Percentiles rank a stretch among this genome's conserved stretches.
Evolutionary conservation across 2,888 invertebrate genomes (phyloP).

Genomic region (Dynastes hyllus): DNA sequence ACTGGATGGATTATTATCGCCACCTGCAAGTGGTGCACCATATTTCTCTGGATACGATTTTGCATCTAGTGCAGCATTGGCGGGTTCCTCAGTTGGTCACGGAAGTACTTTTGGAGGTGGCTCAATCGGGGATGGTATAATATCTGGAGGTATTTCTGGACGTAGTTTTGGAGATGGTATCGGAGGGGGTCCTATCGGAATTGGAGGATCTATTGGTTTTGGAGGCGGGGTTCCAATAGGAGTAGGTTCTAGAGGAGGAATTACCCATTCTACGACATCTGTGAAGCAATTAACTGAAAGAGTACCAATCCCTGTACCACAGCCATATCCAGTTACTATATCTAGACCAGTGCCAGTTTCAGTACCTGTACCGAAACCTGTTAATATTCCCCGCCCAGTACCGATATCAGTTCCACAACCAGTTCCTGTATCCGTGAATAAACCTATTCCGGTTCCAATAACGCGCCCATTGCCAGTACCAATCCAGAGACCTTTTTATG

Average conservation of each 20-base stretch:
- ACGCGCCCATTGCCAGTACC: constrained; percentile 65
- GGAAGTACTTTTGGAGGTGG: neutral
- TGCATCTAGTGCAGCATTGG: constrained; percentile 18
- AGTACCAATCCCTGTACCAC: constrained; percentile 62
- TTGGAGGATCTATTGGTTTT: neutral
- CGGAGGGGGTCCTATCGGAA: constrained; percentile 16
- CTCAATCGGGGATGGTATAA: neutral
- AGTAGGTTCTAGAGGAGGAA: constrained; percentile 36
- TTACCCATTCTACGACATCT: constrained; percentile 60
- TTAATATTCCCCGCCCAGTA: constrained; percentile 61
- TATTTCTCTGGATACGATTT: constrained; percentile 40
- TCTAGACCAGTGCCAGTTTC: constrained; percentile 65
- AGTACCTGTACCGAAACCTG: constrained; percentile 62
- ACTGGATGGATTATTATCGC: constrained; percentile 38
- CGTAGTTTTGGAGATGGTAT: neutral
- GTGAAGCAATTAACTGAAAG: constrained; percentile 62
- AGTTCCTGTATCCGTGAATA: constrained; percentile 59
- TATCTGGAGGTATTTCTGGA: too few relatives aligned
- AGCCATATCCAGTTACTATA: constrained; percentile 63
- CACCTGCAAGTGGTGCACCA: constrained; percentile 30
- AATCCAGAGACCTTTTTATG: constrained; percentile 58
- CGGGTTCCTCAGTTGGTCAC: neutral
- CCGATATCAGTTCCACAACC: constrained; percentile 59
- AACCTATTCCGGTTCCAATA: constrained; percentile 60
- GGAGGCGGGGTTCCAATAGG: constrained; percentile 19